Evolutionary conservation across 2,113 vertebrate genomes (phyloP).

Genomic region (Lasiurus borealis): DNA sequence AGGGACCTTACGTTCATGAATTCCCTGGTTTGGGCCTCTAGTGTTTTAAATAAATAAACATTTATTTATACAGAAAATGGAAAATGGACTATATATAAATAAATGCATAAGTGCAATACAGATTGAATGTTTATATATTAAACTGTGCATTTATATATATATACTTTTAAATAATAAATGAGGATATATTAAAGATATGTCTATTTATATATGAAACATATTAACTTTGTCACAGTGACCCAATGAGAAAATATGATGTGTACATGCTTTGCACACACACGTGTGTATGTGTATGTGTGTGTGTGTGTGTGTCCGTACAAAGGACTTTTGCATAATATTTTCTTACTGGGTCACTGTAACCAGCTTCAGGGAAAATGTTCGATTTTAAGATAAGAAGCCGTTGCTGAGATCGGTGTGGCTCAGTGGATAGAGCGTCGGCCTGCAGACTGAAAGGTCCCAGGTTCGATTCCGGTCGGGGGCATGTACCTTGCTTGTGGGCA

Average conservation of each 20-base stretch:
- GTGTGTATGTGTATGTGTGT: too few species aligned
- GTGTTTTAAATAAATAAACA: not conserved
- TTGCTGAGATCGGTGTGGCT: too few species aligned
- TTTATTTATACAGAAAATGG: not conserved
- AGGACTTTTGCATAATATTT: not conserved
- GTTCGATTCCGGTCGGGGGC: too few species aligned
- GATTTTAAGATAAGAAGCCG: not conserved
- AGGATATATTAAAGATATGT: not conserved
- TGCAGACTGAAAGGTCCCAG: too few species aligned
- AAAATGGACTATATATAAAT: not conserved
- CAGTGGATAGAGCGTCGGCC: too few species aligned
- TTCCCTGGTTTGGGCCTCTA: fast-evolving
- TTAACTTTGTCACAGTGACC: not conserved
- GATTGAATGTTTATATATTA: not conserved
- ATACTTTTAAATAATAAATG: not conserved
- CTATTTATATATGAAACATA: not conserved
- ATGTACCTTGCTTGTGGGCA: too few species aligned
- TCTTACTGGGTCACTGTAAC: not conserved
- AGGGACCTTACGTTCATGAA: too few species aligned
- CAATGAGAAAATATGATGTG: not conserved
- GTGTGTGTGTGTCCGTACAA: not conserved
- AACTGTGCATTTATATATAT: not conserved
- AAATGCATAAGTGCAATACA: not conserved
- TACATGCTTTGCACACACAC: not conserved
- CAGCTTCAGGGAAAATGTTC: not conserved